These are phyloP conservation scores for Geococcyx californianus DNA, from an alignment of 2,113 vertebrate genomes.

Conservation along the genomic window DNA sequence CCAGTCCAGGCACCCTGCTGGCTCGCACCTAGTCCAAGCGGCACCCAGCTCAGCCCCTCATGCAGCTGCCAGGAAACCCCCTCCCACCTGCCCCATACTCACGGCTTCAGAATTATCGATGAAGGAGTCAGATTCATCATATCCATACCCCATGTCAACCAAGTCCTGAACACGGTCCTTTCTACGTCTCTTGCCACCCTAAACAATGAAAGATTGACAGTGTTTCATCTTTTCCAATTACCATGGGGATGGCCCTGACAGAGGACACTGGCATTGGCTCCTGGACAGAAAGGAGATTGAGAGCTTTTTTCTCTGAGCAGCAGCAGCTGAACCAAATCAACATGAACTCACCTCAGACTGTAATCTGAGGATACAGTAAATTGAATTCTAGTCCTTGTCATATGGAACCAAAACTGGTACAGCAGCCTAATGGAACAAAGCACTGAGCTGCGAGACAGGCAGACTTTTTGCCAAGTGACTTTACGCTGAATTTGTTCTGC, in stretches of 20 bases:
- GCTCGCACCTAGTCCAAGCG: neutral
- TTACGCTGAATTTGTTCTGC: neutral
- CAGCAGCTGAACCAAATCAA: neutral
- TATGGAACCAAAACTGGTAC: neutral
- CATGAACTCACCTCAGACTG: neutral
- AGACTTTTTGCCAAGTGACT: neutral
- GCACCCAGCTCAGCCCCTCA: neutral
- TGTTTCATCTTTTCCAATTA: neutral
- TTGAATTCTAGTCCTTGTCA: neutral
- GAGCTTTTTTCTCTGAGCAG: neutral
- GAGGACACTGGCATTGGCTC: neutral
- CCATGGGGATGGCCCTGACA: neutral
- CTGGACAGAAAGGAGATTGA: neutral
- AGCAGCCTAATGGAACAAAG: neutral
- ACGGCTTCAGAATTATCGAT: slow-evolving; percentile 98
- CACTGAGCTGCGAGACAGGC: neutral
- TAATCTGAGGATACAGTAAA: neutral
- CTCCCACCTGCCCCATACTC: slow-evolving; percentile 60
- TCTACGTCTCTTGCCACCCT: slow-evolving; percentile 85
- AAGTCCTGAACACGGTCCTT: slow-evolving; percentile 92
- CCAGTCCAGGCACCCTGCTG: neutral
- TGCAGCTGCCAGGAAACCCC: neutral
- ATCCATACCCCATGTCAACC: slow-evolving; percentile 94
- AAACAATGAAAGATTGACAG: neutral
- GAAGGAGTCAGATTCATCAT: slow-evolving; percentile 95